These are phyloP conservation scores for Caprella mutica DNA, from an alignment of 2,888 invertebrate genomes.

Conservation along the genomic window DNA sequence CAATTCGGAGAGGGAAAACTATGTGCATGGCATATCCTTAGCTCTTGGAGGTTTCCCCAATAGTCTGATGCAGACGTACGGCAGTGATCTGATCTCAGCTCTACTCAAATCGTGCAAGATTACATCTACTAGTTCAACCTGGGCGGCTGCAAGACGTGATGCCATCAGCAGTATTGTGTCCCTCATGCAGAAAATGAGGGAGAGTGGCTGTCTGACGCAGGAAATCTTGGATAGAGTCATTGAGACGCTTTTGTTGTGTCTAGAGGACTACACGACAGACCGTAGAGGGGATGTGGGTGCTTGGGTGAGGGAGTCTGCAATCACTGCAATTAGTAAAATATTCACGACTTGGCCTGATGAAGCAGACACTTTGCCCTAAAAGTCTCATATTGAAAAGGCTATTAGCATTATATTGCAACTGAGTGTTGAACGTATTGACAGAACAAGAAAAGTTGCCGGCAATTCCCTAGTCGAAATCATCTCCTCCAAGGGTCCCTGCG, in stretches of 20 bases:
- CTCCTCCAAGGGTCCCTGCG: no score
- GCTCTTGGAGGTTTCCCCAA: no score
- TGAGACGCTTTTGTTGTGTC: constrained; percentile 56
- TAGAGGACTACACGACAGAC: constrained; percentile 85
- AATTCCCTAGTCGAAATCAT: constrained; percentile 63
- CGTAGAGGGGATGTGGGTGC: constrained; percentile 87
- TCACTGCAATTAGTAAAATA: constrained; percentile 61
- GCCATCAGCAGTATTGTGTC: constrained; percentile 20
- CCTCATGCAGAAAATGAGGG: no score
- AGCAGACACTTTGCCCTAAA: no score
- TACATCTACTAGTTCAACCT: no score
- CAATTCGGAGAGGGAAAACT: constrained; percentile 52
- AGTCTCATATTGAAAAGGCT: constrained; percentile 46
- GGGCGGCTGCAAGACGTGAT: constrained; percentile 22
- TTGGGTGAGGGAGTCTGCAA: constrained; percentile 84
- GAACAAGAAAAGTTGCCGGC: constrained; percentile 75
- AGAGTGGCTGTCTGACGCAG: no score
- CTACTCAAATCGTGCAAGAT: no score
- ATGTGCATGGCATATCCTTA: constrained; percentile 69
- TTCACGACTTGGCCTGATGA: no score
- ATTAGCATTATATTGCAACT: constrained; percentile 72
- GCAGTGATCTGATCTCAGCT: no score
- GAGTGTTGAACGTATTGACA: constrained; percentile 85
- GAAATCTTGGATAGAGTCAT: constrained; percentile 51
- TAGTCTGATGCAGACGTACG: no score